Percentiles rank a stretch among this genome's conserved stretches.
phyloP scores from a whole-genome alignment of 1,140 invertebrate species.

The Geopemphigus sp. region DNA sequence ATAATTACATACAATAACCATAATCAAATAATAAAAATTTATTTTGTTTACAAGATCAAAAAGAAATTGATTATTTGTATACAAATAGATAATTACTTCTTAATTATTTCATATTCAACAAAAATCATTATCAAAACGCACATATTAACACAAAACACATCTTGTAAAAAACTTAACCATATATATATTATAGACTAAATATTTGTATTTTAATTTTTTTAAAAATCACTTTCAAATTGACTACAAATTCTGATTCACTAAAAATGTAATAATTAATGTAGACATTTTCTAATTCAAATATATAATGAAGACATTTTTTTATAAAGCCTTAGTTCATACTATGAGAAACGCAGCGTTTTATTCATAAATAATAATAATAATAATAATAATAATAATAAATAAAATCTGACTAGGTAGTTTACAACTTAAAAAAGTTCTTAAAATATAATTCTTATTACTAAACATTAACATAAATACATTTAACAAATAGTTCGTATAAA shows the following conservation, averaged over 20 bases:
- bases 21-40: background rate
- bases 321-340: background rate
- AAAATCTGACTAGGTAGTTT: background rate
- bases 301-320: background rate
- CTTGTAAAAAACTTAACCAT: no score
- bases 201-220: no score
- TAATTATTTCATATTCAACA: no score
- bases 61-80: background rate
- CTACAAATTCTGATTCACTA: no score
- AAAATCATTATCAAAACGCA: no score
- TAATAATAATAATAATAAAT: no score
- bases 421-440: background rate
- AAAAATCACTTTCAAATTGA: no score
- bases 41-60: no score
- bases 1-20: background rate
- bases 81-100: background rate
- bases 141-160: no score
- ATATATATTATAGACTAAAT: no score
- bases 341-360: background rate
- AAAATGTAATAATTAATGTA: no score
- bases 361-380: background rate
- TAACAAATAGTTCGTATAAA: background rate
- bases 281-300: background rate
- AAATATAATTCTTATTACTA: background rate
- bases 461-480: background rate